Base-by-base conservation (phyloP, 2,888 invertebrate species). In the Bombylius major region DNA sequence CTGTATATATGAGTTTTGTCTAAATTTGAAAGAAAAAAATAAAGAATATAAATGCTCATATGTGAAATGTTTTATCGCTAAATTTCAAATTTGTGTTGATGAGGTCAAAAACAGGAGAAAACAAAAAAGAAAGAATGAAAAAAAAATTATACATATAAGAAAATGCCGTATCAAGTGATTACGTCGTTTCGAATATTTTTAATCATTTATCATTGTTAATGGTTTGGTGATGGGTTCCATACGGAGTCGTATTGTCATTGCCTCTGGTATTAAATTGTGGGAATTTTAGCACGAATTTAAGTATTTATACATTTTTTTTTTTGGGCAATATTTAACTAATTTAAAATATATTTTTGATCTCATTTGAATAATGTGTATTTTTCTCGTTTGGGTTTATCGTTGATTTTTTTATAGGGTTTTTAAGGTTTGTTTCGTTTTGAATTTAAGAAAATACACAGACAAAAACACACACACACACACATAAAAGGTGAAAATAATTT, bases 151-250 rank as follows among this genome's bases (percentile, higher is more conserved):
- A 31, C 12, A 23, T 23, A 23, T 23, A 42, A 5, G 39, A 42
- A 42, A 42, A 42, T 42, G 44, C 49, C 50, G 11, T 44, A 47
- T 50, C 50, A 55, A 39, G 46, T 55, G 51, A 50, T 50, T 55
- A 50, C 50, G 55, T 55, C 55, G 47, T 45, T 45, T 51, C 45
- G 50, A 55, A 46, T 55, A 45, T 47, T 39, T 50, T 46, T 31
- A 36, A 32, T 5, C 47, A 51, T 55, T 50, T 47, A 55, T 55
- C 55, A 50, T 47, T 45, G 47, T 45, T 55, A 55, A 55, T 55
- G 55, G 51, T 39, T 47, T 55, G 46, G 51, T 51, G 55, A 47
- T 36, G 46, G 39, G 7, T 42, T 11, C 39, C 23, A 23, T 23
- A 23, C 23, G 23, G 23, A 23, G 23, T 23, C 2, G 23, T 23